Conservation (phyloP, 1,140 invertebrate species). For the Himalopsyche phryganea region DNA sequence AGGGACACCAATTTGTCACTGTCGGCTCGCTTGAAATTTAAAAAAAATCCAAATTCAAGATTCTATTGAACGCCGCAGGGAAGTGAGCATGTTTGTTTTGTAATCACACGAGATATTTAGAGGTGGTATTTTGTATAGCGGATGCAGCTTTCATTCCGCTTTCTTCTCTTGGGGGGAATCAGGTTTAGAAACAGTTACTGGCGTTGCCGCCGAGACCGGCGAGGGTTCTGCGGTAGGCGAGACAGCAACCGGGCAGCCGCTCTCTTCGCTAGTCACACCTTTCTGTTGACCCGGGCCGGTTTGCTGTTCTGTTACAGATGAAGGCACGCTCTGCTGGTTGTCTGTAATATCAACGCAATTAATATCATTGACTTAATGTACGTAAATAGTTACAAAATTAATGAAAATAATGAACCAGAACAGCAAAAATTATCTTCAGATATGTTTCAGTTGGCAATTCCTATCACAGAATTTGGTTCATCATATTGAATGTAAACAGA, state of each 20-base stretch:
- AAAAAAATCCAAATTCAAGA: neutral
- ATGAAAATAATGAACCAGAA: too few species aligned
- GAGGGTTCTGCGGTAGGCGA: slow-evolving; percentile 36
- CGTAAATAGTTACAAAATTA: too few species aligned
- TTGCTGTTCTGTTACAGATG: slow-evolving; percentile 13
- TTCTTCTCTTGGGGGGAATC: slow-evolving; percentile 32
- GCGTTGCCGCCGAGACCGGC: slow-evolving; percentile 19
- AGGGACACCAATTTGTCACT: neutral
- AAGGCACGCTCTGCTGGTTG: slow-evolving; percentile 10
- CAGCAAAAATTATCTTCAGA: slow-evolving; percentile 6
- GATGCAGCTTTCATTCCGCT: neutral
- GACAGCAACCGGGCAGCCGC: slow-evolving; percentile 34
- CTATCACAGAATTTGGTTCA: slow-evolving; percentile 26
- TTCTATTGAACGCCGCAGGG: neutral
- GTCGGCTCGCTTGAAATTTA: neutral
- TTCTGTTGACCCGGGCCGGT: neutral
- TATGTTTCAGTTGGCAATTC: slow-evolving; percentile 34
- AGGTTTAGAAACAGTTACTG: slow-evolving; percentile 39
- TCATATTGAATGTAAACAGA: slow-evolving; percentile 2
- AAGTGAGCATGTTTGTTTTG: neutral
- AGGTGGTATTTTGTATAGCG: neutral
- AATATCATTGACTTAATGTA: too few species aligned
- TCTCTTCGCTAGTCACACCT: slow-evolving; percentile 35
- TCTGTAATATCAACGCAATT: too few species aligned
- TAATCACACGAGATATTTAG: neutral